Evolutionary conservation across 2,888 invertebrate species (phyloP).

Genomic region (Oxycera nigricornis): DNA sequence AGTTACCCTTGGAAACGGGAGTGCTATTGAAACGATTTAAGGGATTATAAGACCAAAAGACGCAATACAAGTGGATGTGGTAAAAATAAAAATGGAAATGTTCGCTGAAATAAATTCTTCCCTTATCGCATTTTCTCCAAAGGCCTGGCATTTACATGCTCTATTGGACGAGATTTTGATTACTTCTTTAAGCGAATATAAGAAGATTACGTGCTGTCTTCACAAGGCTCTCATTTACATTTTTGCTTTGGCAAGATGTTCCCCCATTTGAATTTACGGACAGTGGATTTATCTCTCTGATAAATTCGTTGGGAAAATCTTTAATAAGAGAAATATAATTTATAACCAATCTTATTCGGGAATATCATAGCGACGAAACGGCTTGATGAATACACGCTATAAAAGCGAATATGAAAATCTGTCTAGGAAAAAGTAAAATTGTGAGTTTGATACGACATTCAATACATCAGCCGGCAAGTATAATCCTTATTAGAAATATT

Average conservation of each 20-base stretch:
- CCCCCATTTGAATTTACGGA: background rate
- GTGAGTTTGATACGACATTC: too few relatives aligned
- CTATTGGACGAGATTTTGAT: constrained; percentile 30
- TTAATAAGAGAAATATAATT: background rate
- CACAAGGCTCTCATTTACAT: constrained; percentile 31
- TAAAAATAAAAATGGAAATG: constrained; percentile 14
- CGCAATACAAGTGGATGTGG: constrained; percentile 5
- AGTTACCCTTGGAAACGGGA: background rate
- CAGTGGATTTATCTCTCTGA: background rate
- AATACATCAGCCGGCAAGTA: too few relatives aligned
- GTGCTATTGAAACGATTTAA: constrained; percentile 7
- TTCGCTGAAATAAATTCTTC: background rate
- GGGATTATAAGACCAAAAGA: constrained; percentile 34
- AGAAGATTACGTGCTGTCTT: constrained; percentile 33
- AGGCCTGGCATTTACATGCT: constrained; percentile 20
- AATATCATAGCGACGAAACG: too few relatives aligned
- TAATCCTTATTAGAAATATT: too few relatives aligned
- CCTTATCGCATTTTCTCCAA: constrained; percentile 2
- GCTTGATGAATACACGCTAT: too few relatives aligned
- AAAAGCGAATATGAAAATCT: too few relatives aligned
- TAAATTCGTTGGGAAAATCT: background rate
- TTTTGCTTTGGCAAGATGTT: background rate
- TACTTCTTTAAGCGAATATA: constrained; percentile 31
- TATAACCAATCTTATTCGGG: background rate
- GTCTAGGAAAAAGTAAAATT: too few relatives aligned